Conservation (phyloP, 1,140 invertebrate genomes). For the Ostrea edulis region DNA sequence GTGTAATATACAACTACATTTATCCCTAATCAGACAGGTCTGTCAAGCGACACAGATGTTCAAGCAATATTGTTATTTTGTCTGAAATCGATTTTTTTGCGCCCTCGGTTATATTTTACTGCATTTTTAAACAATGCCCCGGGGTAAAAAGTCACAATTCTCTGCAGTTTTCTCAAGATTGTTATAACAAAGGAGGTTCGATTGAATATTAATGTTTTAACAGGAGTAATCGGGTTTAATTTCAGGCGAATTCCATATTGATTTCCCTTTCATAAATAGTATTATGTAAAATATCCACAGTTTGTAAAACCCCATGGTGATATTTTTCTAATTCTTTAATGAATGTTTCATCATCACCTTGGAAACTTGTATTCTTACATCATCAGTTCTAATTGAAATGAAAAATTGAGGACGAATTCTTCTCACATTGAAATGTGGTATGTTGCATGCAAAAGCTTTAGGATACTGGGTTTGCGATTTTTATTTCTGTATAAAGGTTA, state of each 20-base stretch:
- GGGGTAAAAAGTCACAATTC: background rate
- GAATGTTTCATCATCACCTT: no score
- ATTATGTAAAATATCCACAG: background rate
- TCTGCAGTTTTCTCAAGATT: background rate
- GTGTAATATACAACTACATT: background rate
- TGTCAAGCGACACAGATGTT: constrained; percentile 9
- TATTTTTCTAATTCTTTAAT: background rate
- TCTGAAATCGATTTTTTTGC: constrained; percentile 31
- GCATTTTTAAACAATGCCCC: background rate
- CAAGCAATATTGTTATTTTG: background rate
- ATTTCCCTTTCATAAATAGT: constrained; percentile 4
- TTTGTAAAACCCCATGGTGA: no score
- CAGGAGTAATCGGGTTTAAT: background rate
- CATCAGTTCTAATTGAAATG: no score
- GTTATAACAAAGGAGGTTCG: constrained; percentile 18
- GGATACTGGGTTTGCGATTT: no score
- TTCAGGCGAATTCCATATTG: constrained; percentile 5
- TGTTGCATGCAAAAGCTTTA: no score
- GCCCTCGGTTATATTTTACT: background rate
- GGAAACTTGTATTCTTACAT: no score
- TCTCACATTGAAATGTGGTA: no score
- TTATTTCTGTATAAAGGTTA: no score
- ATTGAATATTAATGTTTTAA: constrained; percentile 23
- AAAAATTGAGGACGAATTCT: no score
- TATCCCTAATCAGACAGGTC: background rate